Evolutionary conservation across 2,113 vertebrate species (phyloP), one percentile per base, ranked within the genome.

Genomic region (Haemorhous mexicanus): DNA sequence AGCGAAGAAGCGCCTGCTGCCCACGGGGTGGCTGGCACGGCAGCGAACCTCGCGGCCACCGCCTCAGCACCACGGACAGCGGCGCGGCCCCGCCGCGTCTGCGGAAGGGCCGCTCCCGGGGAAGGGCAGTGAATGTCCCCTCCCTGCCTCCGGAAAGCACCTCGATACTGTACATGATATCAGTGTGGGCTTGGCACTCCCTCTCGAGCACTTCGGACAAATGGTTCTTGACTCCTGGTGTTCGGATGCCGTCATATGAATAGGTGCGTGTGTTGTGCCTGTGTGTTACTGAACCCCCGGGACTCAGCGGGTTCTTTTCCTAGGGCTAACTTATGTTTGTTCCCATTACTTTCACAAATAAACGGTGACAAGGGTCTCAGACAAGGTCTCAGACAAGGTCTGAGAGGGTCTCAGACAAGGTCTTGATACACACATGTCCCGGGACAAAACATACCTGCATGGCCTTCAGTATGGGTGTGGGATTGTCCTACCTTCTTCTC

Each of bases 41-140:
- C 7, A 9, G 21, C 11, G 22, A 20, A 18, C 17, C 2, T 15
- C 21, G 41, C 43, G 49, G 52, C 37, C 32, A 6, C 46, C 11
- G 23, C 37, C 18, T 91, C 95, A 96, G 95, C 90, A 96, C 95
- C 95, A 79, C 11, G 93, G 95, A 95, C 90, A 95, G 94, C 86
- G 46, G 41, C 66, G 4, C 35, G 37, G 52, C 37, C 33, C 39
- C 16, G 50, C 6, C 19, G 63, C 84, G 43, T 53, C 37, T 17
- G 52, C 73, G 73, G 63, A 68, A 37, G 4, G 9, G 53, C 37
- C 10, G n/a, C 56, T 11, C 30, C 55, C 8, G 8, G n/a, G 5
- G 2, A 24, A 5, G 5, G 12, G 30, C 1, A 10, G 4, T 0
- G 1, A 7, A 5, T 0, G 39, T 3, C 13, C 16, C 13, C 14